Conservation (phyloP, 2,113 vertebrate species). For the Labeo catla region DNA sequence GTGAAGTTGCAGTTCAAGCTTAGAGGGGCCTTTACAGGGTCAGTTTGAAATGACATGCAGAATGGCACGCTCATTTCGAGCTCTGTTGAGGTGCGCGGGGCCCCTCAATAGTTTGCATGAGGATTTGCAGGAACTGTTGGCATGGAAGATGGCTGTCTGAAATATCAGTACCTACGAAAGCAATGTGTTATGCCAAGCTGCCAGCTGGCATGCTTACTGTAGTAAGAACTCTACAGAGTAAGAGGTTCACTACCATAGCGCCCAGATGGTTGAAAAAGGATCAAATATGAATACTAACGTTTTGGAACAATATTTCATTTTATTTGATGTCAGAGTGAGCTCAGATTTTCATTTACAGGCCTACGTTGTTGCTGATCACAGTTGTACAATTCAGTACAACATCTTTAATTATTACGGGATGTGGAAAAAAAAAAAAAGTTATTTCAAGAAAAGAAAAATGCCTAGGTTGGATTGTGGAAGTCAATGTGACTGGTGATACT, state of each 20-base stretch:
- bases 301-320: background rate
- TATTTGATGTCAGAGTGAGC: slow-evolving; percentile 12
- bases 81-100: slow-evolving; percentile 53
- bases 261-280: slow-evolving; percentile 23
- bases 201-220: slow-evolving; percentile 63
- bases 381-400: background rate
- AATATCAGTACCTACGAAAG: slow-evolving; percentile 68
- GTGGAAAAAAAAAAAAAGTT: background rate
- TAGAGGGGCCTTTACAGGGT: slow-evolving; percentile 2
- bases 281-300: slow-evolving; percentile 10
- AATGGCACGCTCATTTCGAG: slow-evolving; percentile 63
- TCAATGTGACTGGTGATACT: background rate
- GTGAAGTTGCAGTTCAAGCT: background rate
- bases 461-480: background rate
- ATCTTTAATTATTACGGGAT: background rate
- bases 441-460: background rate
- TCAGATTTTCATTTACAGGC: background rate
- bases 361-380: background rate
- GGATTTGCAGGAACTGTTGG: slow-evolving; percentile 46
- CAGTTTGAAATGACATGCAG: slow-evolving; percentile 65
- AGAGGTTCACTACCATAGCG: slow-evolving; percentile 13
- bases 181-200: slow-evolving; percentile 64
- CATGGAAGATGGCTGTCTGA: slow-evolving; percentile 64
- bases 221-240: slow-evolving; percentile 51
- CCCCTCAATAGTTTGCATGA: slow-evolving; percentile 37